A percentile compares a stretch with the other conserved stretches of the same genome.
phyloP scores from a whole-genome alignment of 2,113 vertebrate species.

The Zosterops borbonicus region DNA sequence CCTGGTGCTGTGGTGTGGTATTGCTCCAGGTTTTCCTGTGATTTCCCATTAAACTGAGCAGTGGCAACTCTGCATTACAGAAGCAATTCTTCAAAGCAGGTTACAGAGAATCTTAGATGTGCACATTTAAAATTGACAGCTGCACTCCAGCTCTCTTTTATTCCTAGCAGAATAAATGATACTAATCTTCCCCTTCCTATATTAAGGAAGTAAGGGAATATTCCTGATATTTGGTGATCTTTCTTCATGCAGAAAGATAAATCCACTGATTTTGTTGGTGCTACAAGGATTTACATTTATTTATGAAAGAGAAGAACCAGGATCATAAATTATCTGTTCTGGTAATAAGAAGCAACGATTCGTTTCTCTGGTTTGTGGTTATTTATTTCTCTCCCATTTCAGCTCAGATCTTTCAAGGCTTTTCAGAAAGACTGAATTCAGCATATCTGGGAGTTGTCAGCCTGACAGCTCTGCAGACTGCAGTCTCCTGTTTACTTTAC shows the following conservation, averaged over 20 bases:
- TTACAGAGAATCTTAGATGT: background rate
- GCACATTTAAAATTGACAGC: background rate
- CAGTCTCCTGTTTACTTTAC: constrained; percentile 26
- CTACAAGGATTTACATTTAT: background rate
- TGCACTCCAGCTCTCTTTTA: background rate
- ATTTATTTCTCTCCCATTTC: background rate
- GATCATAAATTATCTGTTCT: background rate
- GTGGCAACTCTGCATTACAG: background rate
- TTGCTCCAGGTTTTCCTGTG: background rate
- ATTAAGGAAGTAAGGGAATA: background rate
- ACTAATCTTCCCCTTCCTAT: background rate
- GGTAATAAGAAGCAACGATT: background rate
- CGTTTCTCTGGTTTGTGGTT: accelerated
- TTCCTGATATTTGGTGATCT: background rate
- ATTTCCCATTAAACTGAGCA: background rate
- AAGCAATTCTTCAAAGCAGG: background rate
- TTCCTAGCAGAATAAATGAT: background rate
- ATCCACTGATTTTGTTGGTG: background rate
- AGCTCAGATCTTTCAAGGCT: background rate
- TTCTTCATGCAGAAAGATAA: background rate
- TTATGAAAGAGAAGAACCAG: background rate
- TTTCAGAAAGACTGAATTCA: constrained; percentile 22
- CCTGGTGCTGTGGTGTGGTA: background rate
- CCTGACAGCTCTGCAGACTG: background rate
- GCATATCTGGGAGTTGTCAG: constrained; percentile 12